Percentiles rank a stretch among this genome's conserved stretches.
phyloP scores from a whole-genome alignment of 2,797 vertebrate species.

The Loriculus beryllinus region DNA sequence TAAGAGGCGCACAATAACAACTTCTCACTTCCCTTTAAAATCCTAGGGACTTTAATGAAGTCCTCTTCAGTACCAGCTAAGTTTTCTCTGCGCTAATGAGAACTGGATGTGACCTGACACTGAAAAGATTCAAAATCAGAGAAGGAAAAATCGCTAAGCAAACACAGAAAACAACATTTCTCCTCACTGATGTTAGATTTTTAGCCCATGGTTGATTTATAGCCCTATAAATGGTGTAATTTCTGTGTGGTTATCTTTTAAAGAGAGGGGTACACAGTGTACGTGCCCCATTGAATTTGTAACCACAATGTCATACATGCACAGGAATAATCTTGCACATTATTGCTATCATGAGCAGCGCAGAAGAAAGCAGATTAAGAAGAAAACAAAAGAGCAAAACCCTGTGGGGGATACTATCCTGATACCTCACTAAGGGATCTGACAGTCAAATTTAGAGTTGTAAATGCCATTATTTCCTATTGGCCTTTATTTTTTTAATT shows the following conservation, averaged over 20 bases:
- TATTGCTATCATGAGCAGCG: background rate
- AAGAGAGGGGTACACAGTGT: background rate
- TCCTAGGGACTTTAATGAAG: background rate
- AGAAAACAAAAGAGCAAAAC: background rate
- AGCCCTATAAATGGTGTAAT: background rate
- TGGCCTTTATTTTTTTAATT: background rate
- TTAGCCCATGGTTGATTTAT: background rate
- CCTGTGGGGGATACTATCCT: background rate
- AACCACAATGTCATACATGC: background rate
- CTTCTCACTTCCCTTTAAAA: background rate
- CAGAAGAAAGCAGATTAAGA: background rate
- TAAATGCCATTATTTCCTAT: background rate
- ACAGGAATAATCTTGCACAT: background rate
- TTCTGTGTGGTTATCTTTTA: background rate
- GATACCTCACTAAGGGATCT: background rate
- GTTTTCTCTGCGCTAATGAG: background rate
- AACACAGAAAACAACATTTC: background rate
- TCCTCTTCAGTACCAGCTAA: background rate
- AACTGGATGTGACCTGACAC: background rate
- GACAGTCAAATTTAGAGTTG: background rate
- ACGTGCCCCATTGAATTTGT: accelerated
- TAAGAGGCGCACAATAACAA: background rate
- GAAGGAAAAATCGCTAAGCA: background rate
- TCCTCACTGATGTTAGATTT: accelerated
- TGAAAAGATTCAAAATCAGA: background rate